Evolutionary conservation across 2,113 vertebrate species (phyloP).

Genomic region (Hippocampus barbouri): DNA sequence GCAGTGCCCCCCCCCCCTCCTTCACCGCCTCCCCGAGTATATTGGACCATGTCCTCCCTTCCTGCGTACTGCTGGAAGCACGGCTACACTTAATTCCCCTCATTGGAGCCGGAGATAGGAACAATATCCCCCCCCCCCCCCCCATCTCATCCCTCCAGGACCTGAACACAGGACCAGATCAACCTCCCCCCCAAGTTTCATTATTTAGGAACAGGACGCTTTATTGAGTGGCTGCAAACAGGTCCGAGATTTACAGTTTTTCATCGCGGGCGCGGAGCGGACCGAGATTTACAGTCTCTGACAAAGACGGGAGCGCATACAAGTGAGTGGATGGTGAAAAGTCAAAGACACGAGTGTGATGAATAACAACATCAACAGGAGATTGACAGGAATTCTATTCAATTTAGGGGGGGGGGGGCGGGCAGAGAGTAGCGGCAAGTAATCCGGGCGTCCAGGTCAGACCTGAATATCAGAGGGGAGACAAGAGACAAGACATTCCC

Average conservation of each 20-base stretch:
- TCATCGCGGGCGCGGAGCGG: constrained; percentile 29
- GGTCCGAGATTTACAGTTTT: constrained; percentile 61
- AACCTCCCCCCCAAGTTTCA: constrained; percentile 49
- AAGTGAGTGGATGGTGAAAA: neutral
- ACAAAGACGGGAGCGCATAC: neutral
- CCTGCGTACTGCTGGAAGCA: constrained; percentile 48
- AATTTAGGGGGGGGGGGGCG: neutral
- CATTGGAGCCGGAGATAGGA: constrained; percentile 56
- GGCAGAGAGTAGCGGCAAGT: constrained; percentile 16
- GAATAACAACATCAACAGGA: constrained; percentile 12
- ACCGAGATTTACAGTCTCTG: constrained; percentile 19
- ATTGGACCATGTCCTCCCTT: constrained; percentile 44
- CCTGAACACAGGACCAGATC: constrained; percentile 46
- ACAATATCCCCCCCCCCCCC: constrained; percentile 45
- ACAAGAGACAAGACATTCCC: constrained; percentile 25
- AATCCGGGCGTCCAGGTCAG: constrained; percentile 31
- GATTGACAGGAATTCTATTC: constrained; percentile 5
- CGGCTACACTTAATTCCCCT: constrained; percentile 52
- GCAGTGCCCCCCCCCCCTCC: constrained; percentile 26
- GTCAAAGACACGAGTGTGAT: neutral
- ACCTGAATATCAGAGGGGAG: constrained; percentile 28
- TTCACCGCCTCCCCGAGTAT: neutral
- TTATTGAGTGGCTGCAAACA: constrained; percentile 51
- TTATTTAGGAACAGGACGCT: constrained; percentile 59
- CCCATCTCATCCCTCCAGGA: constrained; percentile 40